Conservation (phyloP, 2,113 vertebrate genomes). For the Pteruthius melanotis region DNA sequence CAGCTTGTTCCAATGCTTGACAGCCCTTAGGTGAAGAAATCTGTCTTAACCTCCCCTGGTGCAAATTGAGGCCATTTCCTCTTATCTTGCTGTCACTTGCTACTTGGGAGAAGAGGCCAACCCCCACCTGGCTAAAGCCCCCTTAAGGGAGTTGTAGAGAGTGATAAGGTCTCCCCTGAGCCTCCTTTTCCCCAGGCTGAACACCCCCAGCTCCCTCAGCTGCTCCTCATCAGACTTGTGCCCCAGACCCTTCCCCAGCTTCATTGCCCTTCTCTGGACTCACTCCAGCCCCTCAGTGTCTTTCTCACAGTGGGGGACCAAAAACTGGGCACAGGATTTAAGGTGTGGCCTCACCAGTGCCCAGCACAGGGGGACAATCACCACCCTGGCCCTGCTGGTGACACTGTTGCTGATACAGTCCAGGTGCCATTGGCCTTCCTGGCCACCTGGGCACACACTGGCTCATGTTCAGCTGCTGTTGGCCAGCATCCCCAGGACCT, state of each 20-base stretch:
- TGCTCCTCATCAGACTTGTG: background rate
- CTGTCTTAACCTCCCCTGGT: background rate
- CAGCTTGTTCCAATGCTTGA: background rate
- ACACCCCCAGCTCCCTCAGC: background rate
- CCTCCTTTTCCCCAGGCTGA: background rate
- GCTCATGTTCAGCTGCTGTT: background rate
- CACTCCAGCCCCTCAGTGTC: fast-evolving
- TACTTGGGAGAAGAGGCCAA: background rate
- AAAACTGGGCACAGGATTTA: background rate
- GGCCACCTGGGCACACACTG: background rate
- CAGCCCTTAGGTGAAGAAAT: background rate
- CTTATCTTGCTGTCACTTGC: background rate
- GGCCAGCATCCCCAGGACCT: fast-evolving
- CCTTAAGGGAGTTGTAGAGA: no score
- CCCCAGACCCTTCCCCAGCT: background rate
- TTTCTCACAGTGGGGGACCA: background rate
- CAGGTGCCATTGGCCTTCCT: background rate
- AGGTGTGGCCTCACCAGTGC: background rate
- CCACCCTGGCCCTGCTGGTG: background rate
- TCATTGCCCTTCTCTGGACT: fast-evolving
- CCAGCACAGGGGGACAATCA: fast-evolving
- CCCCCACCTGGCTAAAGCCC: fast-evolving
- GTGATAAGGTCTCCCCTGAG: fast-evolving
- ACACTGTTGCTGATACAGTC: background rate
- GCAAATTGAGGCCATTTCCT: background rate